Percentiles rank a stretch among this genome's conserved stretches.
These are phyloP conservation scores for Furcifer pardalis DNA, from an alignment of 2,797 vertebrate genomes.

Conservation along the genomic window DNA sequence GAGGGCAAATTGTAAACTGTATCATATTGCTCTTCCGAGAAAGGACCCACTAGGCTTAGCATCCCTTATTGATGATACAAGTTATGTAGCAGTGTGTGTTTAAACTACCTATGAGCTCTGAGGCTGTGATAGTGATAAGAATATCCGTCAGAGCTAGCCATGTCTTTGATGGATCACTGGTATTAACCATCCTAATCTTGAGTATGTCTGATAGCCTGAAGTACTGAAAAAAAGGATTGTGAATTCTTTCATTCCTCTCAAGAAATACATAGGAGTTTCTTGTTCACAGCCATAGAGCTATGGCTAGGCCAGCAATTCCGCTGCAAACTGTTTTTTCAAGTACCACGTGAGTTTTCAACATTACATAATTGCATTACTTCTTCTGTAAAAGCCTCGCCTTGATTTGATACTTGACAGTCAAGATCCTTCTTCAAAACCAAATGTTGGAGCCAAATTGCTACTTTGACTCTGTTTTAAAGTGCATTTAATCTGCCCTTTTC, in stretches of 20 bases:
- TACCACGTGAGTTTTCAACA: neutral
- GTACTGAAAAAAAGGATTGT: fast-evolving
- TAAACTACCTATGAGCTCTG: constrained; percentile 26
- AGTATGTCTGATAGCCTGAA: fast-evolving
- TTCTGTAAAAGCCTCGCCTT: constrained; percentile 8
- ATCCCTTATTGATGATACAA: constrained; percentile 3
- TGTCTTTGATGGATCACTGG: constrained; percentile 23
- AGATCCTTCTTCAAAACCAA: constrained; percentile 33
- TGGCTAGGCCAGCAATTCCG: neutral
- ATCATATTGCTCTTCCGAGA: neutral
- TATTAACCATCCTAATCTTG: neutral
- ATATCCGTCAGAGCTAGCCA: constrained; percentile 16
- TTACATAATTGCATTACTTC: constrained; percentile 27
- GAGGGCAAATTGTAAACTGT: neutral
- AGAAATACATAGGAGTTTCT: neutral
- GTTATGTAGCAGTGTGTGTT: constrained; percentile 10
- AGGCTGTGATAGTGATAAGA: constrained; percentile 12
- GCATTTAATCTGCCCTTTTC: neutral
- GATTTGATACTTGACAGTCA: neutral
- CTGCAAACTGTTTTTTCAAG: neutral
- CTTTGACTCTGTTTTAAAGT: constrained; percentile 27
- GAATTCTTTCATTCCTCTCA: fast-evolving
- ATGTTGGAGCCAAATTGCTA: constrained; percentile 40
- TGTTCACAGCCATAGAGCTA: fast-evolving
- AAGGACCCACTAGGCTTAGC: constrained; percentile 1